Conservation (phyloP, 2,797 vertebrate species). For the Pseudomugil gertrudae region DNA sequence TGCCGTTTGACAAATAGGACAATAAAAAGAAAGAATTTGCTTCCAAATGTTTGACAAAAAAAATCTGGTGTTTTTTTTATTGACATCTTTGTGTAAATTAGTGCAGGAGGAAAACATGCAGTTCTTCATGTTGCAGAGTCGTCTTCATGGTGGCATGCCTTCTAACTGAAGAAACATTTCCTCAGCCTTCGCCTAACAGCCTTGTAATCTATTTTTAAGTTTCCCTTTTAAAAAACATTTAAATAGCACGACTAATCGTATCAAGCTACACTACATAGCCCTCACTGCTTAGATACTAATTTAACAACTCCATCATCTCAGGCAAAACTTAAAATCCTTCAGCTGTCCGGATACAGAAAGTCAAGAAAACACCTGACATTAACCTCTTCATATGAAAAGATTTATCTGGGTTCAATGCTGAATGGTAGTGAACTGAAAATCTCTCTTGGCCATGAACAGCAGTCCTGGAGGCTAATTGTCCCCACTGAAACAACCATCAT, state of each 20-base stretch:
- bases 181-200: background rate
- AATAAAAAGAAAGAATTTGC: constrained; percentile 44
- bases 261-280: constrained; percentile 6
- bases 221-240: background rate
- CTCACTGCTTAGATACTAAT: constrained; percentile 7
- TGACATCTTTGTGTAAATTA: background rate
- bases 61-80: background rate
- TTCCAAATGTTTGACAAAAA: constrained; percentile 18
- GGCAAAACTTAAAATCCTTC: background rate
- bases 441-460: constrained; percentile 1
- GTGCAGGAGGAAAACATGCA: constrained; percentile 11
- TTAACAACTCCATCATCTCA: constrained; percentile 15
- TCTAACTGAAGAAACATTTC: constrained; percentile 1
- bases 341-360: constrained; percentile 7
- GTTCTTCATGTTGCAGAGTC: constrained; percentile 12
- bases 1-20: constrained; percentile 33
- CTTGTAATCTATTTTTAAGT: background rate
- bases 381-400: constrained; percentile 2
- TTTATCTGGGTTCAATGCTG: constrained; percentile 23
- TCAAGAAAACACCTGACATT: background rate
- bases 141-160: constrained; percentile 22
- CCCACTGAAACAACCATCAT: background rate
- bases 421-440: constrained; percentile 20
- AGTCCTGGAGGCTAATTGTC: constrained; percentile 13
- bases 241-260: constrained; percentile 11